Evolutionary conservation across 2,797 vertebrate genomes (phyloP).

Genomic region (Loriculus beryllinus): DNA sequence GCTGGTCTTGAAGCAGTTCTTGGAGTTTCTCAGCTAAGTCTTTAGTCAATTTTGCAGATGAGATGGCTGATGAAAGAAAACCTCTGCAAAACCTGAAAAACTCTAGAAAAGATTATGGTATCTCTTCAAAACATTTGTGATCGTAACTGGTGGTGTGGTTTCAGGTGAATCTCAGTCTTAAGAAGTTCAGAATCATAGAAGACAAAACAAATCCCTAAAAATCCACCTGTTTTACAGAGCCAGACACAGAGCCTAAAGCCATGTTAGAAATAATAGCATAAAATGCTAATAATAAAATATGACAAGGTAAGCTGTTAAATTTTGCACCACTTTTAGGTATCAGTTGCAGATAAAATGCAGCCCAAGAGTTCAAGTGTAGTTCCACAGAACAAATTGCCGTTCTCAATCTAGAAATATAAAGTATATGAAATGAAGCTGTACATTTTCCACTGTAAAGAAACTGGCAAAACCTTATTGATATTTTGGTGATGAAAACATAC

Average conservation of each 20-base stretch:
- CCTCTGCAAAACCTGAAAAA: background rate
- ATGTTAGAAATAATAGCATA: background rate
- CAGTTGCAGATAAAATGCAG: background rate
- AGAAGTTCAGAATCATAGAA: background rate
- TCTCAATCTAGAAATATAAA: background rate
- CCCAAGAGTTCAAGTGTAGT: background rate
- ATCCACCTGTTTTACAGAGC: background rate
- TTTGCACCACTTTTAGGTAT: background rate
- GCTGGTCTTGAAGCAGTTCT: background rate
- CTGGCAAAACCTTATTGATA: background rate
- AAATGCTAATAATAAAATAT: background rate
- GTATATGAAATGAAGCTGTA: background rate
- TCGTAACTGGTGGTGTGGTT: background rate
- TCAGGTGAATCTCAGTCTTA: background rate
- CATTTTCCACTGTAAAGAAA: background rate
- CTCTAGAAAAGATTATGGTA: background rate
- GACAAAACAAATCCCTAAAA: background rate
- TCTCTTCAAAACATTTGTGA: background rate
- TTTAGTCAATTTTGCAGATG: background rate
- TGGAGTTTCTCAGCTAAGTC: background rate
- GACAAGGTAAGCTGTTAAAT: background rate
- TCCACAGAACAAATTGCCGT: background rate
- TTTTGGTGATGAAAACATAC: background rate
- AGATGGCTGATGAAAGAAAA: background rate
- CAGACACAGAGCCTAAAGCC: background rate